Conservation (phyloP, 1,140 invertebrate species). For the Chironomus striatipennis region DNA sequence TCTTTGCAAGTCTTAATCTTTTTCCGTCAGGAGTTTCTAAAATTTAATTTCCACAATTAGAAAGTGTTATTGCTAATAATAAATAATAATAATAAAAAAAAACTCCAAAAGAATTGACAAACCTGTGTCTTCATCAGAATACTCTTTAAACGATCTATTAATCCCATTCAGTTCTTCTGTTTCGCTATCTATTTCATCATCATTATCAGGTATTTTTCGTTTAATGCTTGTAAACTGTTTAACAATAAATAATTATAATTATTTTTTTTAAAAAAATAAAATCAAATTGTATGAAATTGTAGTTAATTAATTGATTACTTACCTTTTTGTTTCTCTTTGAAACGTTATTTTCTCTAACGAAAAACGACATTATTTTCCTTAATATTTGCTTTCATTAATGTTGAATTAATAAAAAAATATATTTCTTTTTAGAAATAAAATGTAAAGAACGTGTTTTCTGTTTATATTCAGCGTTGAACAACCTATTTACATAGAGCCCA, state of each 20-base stretch:
- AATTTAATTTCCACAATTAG: not conserved
- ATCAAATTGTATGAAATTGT: no score
- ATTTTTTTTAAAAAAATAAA: not conserved
- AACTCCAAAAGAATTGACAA: no score
- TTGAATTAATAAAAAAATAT: no score
- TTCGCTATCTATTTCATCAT: conserved; percentile 46
- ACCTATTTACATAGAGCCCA: no score
- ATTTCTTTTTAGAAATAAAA: no score
- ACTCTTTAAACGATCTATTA: conserved; percentile 45
- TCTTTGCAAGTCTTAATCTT: conserved; percentile 75
- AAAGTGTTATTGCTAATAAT: no score
- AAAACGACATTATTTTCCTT: conserved; percentile 46
- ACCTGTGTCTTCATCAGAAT: conserved; percentile 47
- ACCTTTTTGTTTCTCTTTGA: conserved; percentile 45
- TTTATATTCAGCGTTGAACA: no score
- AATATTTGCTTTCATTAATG: no score
- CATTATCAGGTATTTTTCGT: conserved; percentile 40
- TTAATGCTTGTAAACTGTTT: conserved; percentile 37
- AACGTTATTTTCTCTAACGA: conserved; percentile 43
- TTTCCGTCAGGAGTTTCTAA: conserved; percentile 85
- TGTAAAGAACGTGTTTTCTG: no score
- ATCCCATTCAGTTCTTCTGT: conserved; percentile 44
- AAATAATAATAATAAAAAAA: no score
- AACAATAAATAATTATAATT: conserved; percentile 28
- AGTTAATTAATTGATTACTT: no score